Conservation (phyloP, 2,113 vertebrate species). For the Syngnathus typhle region DNA sequence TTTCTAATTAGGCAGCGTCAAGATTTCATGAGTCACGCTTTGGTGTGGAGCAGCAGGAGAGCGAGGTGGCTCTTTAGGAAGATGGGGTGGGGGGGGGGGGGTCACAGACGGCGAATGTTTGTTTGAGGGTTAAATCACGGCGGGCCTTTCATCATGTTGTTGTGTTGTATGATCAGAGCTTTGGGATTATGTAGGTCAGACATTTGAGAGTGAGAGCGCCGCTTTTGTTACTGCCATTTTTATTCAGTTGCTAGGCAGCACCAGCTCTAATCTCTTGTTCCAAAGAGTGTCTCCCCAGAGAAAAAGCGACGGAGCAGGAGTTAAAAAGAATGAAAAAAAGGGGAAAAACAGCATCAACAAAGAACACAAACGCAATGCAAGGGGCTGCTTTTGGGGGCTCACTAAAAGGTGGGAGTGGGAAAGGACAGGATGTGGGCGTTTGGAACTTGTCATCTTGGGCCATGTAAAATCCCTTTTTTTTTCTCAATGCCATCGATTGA, state of each 20-base stretch:
- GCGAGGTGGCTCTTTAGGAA: slow-evolving; percentile 47
- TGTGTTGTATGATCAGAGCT: slow-evolving; percentile 70
- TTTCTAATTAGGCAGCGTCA: slow-evolving; percentile 61
- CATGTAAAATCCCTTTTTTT: slow-evolving; percentile 38
- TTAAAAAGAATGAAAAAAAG: slow-evolving; percentile 56
- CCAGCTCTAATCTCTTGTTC: slow-evolving; percentile 70
- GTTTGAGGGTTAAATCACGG: slow-evolving; percentile 64
- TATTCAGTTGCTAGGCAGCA: slow-evolving; percentile 77
- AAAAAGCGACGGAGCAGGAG: slow-evolving; percentile 62
- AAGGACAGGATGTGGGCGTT: slow-evolving; percentile 50
- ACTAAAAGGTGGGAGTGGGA: slow-evolving; percentile 46
- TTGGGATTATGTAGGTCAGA: slow-evolving; percentile 76
- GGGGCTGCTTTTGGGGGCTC: slow-evolving; percentile 58
- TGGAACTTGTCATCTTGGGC: slow-evolving; percentile 47
- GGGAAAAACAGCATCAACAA: slow-evolving; percentile 65
- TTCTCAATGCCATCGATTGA: slow-evolving; percentile 33
- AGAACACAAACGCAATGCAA: slow-evolving; percentile 57
- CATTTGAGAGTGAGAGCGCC: slow-evolving; percentile 64
- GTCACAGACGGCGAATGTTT: slow-evolving; percentile 64
- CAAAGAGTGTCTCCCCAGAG: slow-evolving; percentile 66
- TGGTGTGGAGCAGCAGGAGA: slow-evolving; percentile 38
- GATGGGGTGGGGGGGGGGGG: slow-evolving; percentile 38
- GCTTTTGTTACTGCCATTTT: slow-evolving; percentile 73
- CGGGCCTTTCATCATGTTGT: slow-evolving; percentile 67
- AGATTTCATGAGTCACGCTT: slow-evolving; percentile 58